Evolutionary conservation across 92 coral and sea anemone genomes (phyloP), one percentile per base, ranked within the genome.

Genomic region (Porites rus): DNA sequence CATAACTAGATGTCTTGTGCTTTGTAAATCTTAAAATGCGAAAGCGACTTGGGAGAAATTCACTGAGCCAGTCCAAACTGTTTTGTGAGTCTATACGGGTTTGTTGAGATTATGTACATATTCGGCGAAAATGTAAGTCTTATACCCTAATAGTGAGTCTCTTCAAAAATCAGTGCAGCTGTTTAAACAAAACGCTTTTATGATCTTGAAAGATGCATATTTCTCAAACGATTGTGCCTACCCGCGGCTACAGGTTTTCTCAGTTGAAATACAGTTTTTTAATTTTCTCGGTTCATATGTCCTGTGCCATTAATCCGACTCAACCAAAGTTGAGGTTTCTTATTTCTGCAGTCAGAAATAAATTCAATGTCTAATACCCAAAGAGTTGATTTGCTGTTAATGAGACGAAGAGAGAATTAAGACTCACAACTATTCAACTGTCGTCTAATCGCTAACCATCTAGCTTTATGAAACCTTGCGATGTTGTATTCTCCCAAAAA

Each of bases 121-220:
- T 73, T 83, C 64, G 46, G 46, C 46, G 46, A 38, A 38, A 38
- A 38, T 38, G 46, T 38, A 83, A 81, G 54, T 81, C 43, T 20
- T 3, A 0, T 25, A 67, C 69, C n/a, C 67, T 17, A 20, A 25
- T 8, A 51, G 87, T 5, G 20, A 74, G 61, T 51, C 62, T 13
- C 63, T 83, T 83, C 52, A 31, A 21, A 56, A 13, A 18, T 73
- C 46, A 25, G 20, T 20, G 66, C 87, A 83, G 80, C 87, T 83
- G 87, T 38, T 46, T 22, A 83, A 83, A 83, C n/a, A 83, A 61
- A 73, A 17, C 74, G 65, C 87, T 74, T 65, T 83, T 83, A 83
- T 83, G 13, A 58, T 22, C 80, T 2, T 52, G 43, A 52, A 74
- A 53, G 63, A 52, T 12, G n/a, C 16, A 46, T 28, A 28, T 56